Conservation (phyloP, 2,113 vertebrate species). For the Salminus brasiliensis region DNA sequence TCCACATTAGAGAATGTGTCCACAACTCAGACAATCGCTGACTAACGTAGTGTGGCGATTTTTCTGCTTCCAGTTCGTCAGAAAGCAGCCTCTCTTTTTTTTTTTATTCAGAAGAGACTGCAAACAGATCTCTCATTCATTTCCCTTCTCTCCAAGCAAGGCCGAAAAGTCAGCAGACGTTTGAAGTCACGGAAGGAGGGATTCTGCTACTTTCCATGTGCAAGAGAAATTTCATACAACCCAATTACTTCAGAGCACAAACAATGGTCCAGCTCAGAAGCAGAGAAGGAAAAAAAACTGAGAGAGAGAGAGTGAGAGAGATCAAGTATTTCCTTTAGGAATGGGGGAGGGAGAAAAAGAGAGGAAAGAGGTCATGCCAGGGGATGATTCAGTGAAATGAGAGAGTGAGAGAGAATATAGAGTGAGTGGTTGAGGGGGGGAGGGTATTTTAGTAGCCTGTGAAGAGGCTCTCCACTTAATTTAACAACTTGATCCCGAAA, state of each 20-base stretch:
- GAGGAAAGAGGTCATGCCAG: slow-evolving; percentile 40
- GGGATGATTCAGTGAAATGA: slow-evolving; percentile 26
- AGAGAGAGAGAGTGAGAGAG: background rate
- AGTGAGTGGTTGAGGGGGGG: slow-evolving; percentile 20
- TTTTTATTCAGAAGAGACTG: background rate
- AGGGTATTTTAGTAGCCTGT: slow-evolving; percentile 40
- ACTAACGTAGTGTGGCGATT: background rate
- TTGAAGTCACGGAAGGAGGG: background rate
- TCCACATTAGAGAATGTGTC: background rate
- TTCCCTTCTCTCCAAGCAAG: background rate
- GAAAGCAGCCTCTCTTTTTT: background rate
- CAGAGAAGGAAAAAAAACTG: background rate
- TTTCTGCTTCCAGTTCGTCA: background rate
- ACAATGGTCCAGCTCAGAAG: background rate
- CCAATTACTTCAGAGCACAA: background rate
- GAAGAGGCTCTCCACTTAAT: slow-evolving; percentile 70
- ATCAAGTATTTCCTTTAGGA: slow-evolving; percentile 25
- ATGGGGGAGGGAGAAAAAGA: slow-evolving; percentile 57
- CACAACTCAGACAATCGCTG: background rate
- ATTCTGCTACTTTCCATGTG: background rate
- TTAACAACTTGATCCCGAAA: slow-evolving; percentile 72
- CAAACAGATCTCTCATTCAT: background rate
- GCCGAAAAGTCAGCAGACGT: background rate
- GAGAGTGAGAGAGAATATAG: background rate
- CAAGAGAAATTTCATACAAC: background rate